Conservation (phyloP, 64 coral and sea anemone genomes). For the Stichodactyla mertensii region DNA sequence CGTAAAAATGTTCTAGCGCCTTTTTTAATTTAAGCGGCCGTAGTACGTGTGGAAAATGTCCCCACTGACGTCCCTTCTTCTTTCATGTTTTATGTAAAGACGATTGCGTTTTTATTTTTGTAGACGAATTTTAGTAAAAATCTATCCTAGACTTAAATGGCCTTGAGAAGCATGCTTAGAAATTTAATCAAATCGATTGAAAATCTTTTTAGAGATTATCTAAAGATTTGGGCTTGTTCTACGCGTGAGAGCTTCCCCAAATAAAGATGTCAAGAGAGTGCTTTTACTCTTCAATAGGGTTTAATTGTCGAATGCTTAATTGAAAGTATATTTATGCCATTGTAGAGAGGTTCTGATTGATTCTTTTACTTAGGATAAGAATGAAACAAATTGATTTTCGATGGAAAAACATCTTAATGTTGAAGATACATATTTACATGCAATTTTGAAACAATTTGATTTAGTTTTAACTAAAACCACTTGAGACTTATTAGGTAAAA, state of each 20-base stretch:
- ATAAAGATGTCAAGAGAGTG: background rate
- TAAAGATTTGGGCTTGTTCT: background rate
- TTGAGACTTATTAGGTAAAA: background rate
- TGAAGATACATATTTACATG: background rate
- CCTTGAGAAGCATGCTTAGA: background rate
- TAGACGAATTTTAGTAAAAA: background rate
- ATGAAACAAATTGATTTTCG: background rate
- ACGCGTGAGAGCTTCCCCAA: background rate
- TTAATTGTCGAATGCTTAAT: conserved; percentile 10
- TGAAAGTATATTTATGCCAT: background rate
- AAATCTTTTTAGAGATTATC: background rate
- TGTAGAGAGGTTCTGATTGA: background rate
- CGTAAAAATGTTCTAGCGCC: no score
- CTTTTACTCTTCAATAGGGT: background rate
- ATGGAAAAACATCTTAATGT: conserved; percentile 5
- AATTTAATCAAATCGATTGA: background rate
- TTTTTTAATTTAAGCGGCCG: no score
- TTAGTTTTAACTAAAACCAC: background rate
- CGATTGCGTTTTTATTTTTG: background rate
- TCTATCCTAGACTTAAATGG: background rate
- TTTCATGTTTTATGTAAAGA: no score
- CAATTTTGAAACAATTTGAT: background rate
- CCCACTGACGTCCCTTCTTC: no score
- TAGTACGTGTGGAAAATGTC: background rate
- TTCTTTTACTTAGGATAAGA: background rate